Evolutionary conservation across 2,888 invertebrate genomes (phyloP), one percentile per base, ranked within the genome.

Genomic region (Ochropleura plecta): DNA sequence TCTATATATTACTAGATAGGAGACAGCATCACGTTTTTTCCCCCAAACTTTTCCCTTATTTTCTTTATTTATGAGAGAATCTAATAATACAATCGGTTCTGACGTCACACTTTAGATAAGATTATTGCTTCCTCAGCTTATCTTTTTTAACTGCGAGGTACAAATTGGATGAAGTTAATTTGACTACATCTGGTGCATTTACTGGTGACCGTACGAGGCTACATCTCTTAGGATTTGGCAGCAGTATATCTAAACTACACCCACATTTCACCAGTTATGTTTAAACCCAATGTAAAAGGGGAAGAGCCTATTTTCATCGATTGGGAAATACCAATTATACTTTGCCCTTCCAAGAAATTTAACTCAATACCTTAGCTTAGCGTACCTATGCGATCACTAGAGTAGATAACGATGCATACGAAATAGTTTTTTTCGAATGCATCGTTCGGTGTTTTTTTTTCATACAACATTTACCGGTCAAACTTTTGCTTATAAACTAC

Each of bases 71-170:
- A 89, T 86, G 85, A 75, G 71, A 53, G 70, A 84, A 73, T 87
- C 85, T 89, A 87, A 87, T 90, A 89, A 86, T 81, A 87, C 86
- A 85, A 90, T 88, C 86, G 83, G 79, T 78, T 85, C 75, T 85
- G 85, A 87, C 86, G 89, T 90, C 86, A 89, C 89, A 89, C 87
- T 85, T 90, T 80, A 65, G 82, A 82, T 81, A 72, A 83, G 84
- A 84, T 88, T 88, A 87, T 83, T 53, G 67, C 71, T 75, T 65
- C 67, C n/a, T 73, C 65, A 70, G 68, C 71, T 53, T 76, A 74
- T 86, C 81, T 76, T 84, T 71, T 79, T 72, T 78, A 85, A 86
- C 83, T 78, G 63, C 48, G 20, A 51, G n/a, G n/a, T 69, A 68
- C 66, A 83, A 74, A 76, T 86, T 77, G 84, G 80, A 67, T 70